phyloP scores from a whole-genome alignment of 2,113 vertebrate species.

The Oreochromis niloticus region DNA sequence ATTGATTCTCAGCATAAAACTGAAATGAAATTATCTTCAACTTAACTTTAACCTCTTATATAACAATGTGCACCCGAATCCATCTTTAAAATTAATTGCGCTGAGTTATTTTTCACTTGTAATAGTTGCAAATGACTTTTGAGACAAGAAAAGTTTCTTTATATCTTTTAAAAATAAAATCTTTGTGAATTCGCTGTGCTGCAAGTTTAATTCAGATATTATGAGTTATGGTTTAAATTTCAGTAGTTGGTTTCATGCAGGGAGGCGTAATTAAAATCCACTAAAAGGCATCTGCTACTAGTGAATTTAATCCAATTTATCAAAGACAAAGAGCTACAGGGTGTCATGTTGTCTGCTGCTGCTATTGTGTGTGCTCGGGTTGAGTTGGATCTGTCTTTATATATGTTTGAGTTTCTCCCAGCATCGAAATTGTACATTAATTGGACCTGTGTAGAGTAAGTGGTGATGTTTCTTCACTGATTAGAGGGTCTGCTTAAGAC shows the following conservation, averaged over 20 bases:
- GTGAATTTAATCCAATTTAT: conserved; percentile 53
- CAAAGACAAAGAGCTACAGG: conserved; percentile 10
- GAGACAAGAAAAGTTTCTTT: neutral
- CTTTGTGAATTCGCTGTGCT: neutral
- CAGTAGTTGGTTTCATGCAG: conserved; percentile 15
- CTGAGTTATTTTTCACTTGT: neutral
- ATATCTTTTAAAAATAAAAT: neutral
- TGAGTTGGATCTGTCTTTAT: neutral
- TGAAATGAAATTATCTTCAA: neutral
- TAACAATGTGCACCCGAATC: neutral
- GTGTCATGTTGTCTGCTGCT: neutral
- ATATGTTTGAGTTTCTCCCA: neutral
- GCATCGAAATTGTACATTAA: neutral
- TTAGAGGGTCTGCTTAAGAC: neutral
- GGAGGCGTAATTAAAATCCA: conserved; percentile 47
- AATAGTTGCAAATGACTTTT: neutral
- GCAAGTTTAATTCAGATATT: neutral
- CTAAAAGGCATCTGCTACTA: conserved; percentile 50
- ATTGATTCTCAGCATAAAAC: neutral
- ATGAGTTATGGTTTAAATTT: conserved; percentile 4
- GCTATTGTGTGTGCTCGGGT: neutral
- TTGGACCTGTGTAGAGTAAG: neutral
- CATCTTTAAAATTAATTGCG: neutral
- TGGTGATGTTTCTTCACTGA: neutral
- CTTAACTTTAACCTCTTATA: neutral